Conservation (phyloP, 2,797 vertebrate species). For the Aldrovandia affinis region DNA sequence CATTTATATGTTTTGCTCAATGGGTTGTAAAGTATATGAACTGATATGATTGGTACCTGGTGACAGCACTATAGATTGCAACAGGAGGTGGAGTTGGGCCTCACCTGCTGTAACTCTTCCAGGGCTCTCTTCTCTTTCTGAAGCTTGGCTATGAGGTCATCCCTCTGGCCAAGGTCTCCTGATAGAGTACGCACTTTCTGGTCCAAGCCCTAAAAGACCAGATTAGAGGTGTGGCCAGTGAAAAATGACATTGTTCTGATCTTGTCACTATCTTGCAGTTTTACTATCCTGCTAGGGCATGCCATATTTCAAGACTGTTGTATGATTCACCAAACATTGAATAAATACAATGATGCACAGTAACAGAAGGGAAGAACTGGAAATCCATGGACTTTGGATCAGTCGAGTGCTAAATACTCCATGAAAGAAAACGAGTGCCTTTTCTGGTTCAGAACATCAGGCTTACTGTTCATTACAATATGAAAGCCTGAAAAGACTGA, state of each 20-base stretch:
- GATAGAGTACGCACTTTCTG: constrained; percentile 67
- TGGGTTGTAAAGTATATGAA: background rate
- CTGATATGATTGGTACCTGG: background rate
- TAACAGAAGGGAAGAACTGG: background rate
- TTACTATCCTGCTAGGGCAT: no score
- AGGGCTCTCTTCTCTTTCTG: constrained; percentile 75
- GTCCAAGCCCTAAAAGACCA: constrained; percentile 65
- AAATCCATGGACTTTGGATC: background rate
- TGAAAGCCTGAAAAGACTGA: background rate
- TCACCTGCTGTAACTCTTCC: constrained; percentile 76
- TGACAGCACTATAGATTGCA: background rate
- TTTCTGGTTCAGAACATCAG: background rate
- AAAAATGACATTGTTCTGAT: background rate
- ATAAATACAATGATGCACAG: background rate
- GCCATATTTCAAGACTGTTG: background rate
- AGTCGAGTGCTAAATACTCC: background rate
- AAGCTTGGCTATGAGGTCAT: constrained; percentile 70
- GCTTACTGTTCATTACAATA: background rate
- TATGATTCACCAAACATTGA: background rate
- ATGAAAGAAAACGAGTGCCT: background rate
- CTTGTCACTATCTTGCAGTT: background rate
- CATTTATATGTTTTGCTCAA: background rate
- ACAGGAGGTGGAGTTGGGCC: background rate
- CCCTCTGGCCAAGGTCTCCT: constrained; percentile 68
- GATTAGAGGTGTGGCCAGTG: background rate